phyloP scores from a whole-genome alignment of 2,113 vertebrate genomes.

The Osmerus eperlanus region DNA sequence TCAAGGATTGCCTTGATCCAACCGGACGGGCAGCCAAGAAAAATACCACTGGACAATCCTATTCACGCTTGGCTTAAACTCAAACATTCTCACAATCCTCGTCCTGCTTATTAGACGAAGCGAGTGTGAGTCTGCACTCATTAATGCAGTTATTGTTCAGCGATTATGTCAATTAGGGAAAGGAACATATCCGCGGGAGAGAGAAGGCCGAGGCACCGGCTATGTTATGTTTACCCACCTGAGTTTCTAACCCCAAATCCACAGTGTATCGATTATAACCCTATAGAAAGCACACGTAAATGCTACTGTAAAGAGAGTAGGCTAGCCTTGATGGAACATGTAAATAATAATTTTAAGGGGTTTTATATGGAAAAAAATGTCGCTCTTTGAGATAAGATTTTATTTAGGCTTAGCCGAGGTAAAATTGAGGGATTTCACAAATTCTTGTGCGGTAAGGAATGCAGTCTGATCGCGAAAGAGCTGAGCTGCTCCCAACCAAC shows the following conservation, averaged over 20 bases:
- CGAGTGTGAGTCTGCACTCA: constrained; percentile 50
- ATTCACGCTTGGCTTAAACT: constrained; percentile 64
- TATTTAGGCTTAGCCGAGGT: not conserved
- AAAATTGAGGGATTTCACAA: constrained; percentile 6
- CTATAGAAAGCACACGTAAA: too few relatives aligned
- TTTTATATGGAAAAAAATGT: not conserved
- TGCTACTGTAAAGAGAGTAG: too few relatives aligned
- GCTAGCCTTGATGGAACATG: too few relatives aligned
- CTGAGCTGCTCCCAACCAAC: constrained; percentile 53
- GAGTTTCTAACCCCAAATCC: not conserved
- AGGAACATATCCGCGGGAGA: constrained; percentile 5
- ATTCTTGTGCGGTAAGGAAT: constrained; percentile 46
- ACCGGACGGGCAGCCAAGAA: constrained; percentile 57
- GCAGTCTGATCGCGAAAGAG: constrained; percentile 47
- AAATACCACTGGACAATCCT: constrained; percentile 66
- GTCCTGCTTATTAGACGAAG: constrained; percentile 48
- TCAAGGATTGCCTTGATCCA: constrained; percentile 54
- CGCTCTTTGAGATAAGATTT: not conserved
- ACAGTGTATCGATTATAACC: too few relatives aligned
- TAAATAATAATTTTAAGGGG: too few relatives aligned
- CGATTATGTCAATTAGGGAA: constrained; percentile 49
- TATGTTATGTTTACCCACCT: not conserved
- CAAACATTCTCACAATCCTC: constrained; percentile 55
- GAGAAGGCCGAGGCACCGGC: not conserved
- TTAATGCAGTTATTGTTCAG: constrained; percentile 67